Percentiles rank a stretch among this genome's conserved stretches.
phyloP scores from a whole-genome alignment of 2,113 vertebrate species.

The Phyllostomus hastatus region DNA sequence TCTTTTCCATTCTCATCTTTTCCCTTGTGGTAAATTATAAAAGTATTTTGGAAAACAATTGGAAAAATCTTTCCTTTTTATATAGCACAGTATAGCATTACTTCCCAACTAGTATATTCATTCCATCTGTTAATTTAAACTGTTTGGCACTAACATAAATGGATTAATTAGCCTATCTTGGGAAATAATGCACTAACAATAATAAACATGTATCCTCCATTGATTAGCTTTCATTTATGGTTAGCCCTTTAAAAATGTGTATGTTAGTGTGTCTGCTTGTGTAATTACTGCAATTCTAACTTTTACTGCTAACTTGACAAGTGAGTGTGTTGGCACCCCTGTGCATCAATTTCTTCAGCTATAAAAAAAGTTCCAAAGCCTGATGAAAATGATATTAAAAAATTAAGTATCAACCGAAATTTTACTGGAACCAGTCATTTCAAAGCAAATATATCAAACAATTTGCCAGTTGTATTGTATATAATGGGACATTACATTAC shows the following conservation, averaged over 20 bases:
- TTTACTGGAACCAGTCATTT: not conserved
- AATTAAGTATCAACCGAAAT: constrained; percentile 12
- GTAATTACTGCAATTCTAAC: not conserved
- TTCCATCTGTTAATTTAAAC: constrained; percentile 38
- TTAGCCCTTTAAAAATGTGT: not conserved
- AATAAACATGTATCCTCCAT: not conserved
- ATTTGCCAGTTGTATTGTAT: not conserved
- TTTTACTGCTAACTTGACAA: not conserved
- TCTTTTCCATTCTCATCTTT: not conserved
- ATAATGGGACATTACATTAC: not conserved
- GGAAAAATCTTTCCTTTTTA: not conserved
- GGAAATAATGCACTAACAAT: constrained; percentile 1
- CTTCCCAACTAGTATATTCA: not conserved
- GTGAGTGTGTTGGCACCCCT: not conserved
- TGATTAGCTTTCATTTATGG: constrained; percentile 28
- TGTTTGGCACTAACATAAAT: not conserved
- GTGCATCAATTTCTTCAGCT: constrained; percentile 28
- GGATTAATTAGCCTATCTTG: constrained; percentile 7
- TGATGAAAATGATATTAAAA: constrained; percentile 30
- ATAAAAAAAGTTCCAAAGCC: not conserved
- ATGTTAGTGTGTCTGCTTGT: not conserved
- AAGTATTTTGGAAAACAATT: not conserved
- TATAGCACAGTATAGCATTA: not conserved
- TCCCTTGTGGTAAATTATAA: not conserved
- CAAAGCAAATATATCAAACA: not conserved